A percentile compares a stretch with the other conserved stretches of the same genome.
Conservation (phyloP, 2,888 invertebrate species). For the Patella depressa region DNA sequence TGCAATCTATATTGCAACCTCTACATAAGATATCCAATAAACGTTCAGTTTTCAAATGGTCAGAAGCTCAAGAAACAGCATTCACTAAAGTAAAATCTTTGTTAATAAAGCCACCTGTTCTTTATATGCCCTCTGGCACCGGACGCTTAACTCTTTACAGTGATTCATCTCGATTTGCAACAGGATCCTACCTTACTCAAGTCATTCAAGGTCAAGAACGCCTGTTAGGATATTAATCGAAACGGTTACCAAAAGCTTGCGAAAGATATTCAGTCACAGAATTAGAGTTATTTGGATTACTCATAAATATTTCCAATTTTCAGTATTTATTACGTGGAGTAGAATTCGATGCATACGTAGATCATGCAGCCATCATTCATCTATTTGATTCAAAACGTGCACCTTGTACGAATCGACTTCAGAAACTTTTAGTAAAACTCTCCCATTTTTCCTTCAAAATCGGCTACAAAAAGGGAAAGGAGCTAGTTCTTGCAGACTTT, state of each 20-base stretch:
- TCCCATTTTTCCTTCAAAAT: neutral
- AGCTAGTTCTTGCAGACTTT: neutral
- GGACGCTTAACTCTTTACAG: neutral
- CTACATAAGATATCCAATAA: neutral
- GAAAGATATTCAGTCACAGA: neutral
- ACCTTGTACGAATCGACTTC: slow-evolving; percentile 2
- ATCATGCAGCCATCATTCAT: slow-evolving; percentile 4
- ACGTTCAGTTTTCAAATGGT: neutral
- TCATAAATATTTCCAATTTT: neutral
- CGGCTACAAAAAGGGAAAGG: neutral
- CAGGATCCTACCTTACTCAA: neutral
- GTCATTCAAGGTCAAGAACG: neutral
- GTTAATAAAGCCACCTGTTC: neutral
- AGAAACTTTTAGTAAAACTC: neutral
- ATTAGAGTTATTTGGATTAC: neutral
- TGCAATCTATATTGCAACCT: neutral
- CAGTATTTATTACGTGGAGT: neutral
- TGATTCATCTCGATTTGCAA: neutral
- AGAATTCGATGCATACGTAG: slow-evolving; percentile 1
- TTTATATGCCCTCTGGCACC: neutral
- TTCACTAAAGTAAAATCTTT: neutral
- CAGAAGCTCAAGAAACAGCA: neutral
- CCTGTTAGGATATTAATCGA: neutral
- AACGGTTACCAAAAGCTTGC: slow-evolving; percentile 2
- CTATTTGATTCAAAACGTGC: neutral